A percentile compares a stretch with the other conserved stretches of the same genome.
Conservation (phyloP, 2,797 vertebrate genomes). For the Acanthurus lineatus region DNA sequence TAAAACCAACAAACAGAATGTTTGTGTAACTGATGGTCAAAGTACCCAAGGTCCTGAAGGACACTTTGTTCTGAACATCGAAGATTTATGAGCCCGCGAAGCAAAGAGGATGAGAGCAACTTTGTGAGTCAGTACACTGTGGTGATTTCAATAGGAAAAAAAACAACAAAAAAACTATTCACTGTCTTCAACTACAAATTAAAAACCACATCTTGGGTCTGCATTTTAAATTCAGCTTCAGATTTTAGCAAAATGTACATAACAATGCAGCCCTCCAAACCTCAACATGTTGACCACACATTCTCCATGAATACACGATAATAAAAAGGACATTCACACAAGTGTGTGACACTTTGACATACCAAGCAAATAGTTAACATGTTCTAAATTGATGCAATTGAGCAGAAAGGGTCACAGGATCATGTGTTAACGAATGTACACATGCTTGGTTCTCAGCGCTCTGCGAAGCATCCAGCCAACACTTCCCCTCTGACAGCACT, state of each 20-base stretch:
- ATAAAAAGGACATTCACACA: constrained; percentile 58
- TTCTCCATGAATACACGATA: constrained; percentile 65
- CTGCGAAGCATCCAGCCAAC: constrained; percentile 83
- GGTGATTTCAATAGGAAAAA: constrained; percentile 47
- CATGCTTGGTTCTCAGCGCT: constrained; percentile 80
- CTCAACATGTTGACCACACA: constrained; percentile 54
- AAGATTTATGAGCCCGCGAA: constrained; percentile 70
- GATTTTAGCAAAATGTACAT: constrained; percentile 61
- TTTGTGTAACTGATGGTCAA: constrained; percentile 79
- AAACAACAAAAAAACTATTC: constrained; percentile 12
- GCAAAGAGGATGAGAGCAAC: constrained; percentile 71
- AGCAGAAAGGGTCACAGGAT: constrained; percentile 82
- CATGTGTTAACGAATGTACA: constrained; percentile 84
- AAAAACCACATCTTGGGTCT: constrained; percentile 57
- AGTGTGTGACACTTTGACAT: constrained; percentile 74
- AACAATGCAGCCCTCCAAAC: constrained; percentile 53
- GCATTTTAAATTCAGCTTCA: constrained; percentile 44
- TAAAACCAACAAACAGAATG: constrained; percentile 81
- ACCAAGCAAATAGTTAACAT: constrained; percentile 75
- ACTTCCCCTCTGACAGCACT: constrained; percentile 84
- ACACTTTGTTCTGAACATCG: constrained; percentile 74
- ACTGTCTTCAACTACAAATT: constrained; percentile 58
- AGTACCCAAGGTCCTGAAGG: constrained; percentile 71
- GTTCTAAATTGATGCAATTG: constrained; percentile 81
- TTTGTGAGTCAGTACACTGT: constrained; percentile 60